Conservation (phyloP, 2,113 vertebrate species). For the Mungos mungo region DNA sequence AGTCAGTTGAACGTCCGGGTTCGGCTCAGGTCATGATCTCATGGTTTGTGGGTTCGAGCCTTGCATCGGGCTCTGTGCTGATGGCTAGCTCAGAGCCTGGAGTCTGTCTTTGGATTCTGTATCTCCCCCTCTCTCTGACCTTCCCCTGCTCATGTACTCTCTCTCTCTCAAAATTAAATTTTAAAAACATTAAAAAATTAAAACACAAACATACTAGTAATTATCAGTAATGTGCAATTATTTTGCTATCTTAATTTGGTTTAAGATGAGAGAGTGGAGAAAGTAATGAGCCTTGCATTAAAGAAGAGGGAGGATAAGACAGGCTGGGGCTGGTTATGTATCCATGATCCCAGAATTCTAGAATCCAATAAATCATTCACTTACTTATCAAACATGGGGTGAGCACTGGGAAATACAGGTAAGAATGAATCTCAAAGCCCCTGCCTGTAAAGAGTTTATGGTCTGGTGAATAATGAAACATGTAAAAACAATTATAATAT, state of each 20-base stretch:
- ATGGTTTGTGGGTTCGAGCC: no score
- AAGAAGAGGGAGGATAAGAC: not conserved
- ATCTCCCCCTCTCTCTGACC: no score
- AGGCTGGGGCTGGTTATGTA: not conserved
- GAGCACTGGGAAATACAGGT: not conserved
- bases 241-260: slow-evolving; percentile 24
- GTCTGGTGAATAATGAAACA: slow-evolving; percentile 18
- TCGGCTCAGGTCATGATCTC: no score
- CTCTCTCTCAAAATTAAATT: no score
- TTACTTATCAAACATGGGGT: not conserved
- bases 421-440: not conserved
- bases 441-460: not conserved
- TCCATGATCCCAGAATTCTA: not conserved
- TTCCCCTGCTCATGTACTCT: no score
- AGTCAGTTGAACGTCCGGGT: no score
- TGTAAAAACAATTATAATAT: not conserved
- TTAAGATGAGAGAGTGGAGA: slow-evolving; percentile 24
- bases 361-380: slow-evolving; percentile 17
- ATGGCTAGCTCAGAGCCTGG: no score
- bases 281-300: not conserved
- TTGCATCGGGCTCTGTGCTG: no score
- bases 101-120: no score
- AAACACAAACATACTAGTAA: not conserved
- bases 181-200: not conserved
- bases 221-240: not conserved